A percentile compares a stretch with the other conserved stretches of the same genome.
Evolutionary conservation across 2,888 invertebrate species (phyloP).

Genomic region (Eupithecia pulchellata): DNA sequence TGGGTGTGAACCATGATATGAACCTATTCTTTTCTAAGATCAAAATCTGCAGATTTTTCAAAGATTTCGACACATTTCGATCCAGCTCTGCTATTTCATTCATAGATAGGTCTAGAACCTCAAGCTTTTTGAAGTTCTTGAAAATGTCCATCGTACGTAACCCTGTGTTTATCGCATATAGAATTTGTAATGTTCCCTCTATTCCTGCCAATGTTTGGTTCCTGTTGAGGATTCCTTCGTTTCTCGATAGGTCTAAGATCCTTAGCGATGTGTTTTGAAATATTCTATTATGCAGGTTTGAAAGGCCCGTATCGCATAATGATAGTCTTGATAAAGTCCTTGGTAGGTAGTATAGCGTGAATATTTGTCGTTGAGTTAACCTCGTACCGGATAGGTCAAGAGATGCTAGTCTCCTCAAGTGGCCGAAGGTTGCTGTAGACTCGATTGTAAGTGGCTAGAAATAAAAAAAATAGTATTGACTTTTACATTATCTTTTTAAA

Average conservation of each 20-base stretch:
- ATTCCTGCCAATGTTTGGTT: constrained; percentile 69
- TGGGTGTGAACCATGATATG: constrained; percentile 80
- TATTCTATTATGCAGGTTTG: constrained; percentile 59
- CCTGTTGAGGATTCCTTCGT: constrained; percentile 67
- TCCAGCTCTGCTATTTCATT: constrained; percentile 80
- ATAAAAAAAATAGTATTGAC: neutral
- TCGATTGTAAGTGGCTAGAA: constrained; percentile 36
- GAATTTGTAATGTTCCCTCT: constrained; percentile 68
- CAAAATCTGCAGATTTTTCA: constrained; percentile 76
- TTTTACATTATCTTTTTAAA: neutral
- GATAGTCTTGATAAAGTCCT: constrained; percentile 62
- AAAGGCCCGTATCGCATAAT: constrained; percentile 75
- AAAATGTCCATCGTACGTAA: constrained; percentile 70
- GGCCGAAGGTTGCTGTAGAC: constrained; percentile 45
- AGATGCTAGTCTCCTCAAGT: constrained; percentile 55
- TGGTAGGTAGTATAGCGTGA: constrained; percentile 52
- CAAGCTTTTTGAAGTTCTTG: constrained; percentile 66
- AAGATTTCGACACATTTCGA: constrained; percentile 52
- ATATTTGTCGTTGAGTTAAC: constrained; percentile 51
- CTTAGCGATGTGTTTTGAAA: constrained; percentile 76
- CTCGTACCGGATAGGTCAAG: constrained; percentile 68
- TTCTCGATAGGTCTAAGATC: constrained; percentile 84
- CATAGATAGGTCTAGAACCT: constrained; percentile 73
- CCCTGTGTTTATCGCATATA: constrained; percentile 75
- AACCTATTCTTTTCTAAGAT: constrained; percentile 84